Conservation (phyloP, 2,888 invertebrate species). For the Labia minor region DNA sequence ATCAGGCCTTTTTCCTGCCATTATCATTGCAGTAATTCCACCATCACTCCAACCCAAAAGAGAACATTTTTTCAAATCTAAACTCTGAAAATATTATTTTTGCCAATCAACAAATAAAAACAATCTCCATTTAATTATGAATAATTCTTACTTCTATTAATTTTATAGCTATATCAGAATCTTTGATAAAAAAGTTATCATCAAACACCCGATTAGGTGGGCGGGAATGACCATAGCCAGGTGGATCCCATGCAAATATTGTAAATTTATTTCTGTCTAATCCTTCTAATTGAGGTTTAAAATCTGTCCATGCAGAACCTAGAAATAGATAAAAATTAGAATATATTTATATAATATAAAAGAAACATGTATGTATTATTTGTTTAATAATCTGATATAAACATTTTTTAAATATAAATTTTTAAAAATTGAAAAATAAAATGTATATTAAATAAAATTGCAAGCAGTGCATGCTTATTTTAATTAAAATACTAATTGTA, state of each 20-base stretch:
- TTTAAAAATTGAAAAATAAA: too few relatives aligned
- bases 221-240: slow-evolving; percentile 74
- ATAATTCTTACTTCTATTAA: slow-evolving; percentile 52
- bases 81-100: slow-evolving; percentile 40
- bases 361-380: background rate
- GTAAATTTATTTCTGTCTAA: slow-evolving; percentile 52
- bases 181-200: slow-evolving; percentile 56
- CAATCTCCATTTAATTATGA: background rate
- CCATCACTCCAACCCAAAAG: slow-evolving; percentile 86
- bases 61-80: slow-evolving; percentile 59
- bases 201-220: slow-evolving; percentile 65
- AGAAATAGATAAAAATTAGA: too few relatives aligned
- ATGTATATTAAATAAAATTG: too few relatives aligned
- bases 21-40: slow-evolving; percentile 62
- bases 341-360: background rate
- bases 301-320: slow-evolving; percentile 73
- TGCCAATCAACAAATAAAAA: slow-evolving; percentile 17
- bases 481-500: too few relatives aligned
- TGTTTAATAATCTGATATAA: too few relatives aligned
- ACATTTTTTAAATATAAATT: too few relatives aligned
- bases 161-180: slow-evolving; percentile 57
- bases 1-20: slow-evolving; percentile 60
- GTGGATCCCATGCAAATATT: slow-evolving; percentile 69
- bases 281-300: slow-evolving; percentile 47
- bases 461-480: too few relatives aligned